These are phyloP conservation scores for Drosophila obscura DNA, from an alignment of 1,140 invertebrate species.

Conservation along the genomic window DNA sequence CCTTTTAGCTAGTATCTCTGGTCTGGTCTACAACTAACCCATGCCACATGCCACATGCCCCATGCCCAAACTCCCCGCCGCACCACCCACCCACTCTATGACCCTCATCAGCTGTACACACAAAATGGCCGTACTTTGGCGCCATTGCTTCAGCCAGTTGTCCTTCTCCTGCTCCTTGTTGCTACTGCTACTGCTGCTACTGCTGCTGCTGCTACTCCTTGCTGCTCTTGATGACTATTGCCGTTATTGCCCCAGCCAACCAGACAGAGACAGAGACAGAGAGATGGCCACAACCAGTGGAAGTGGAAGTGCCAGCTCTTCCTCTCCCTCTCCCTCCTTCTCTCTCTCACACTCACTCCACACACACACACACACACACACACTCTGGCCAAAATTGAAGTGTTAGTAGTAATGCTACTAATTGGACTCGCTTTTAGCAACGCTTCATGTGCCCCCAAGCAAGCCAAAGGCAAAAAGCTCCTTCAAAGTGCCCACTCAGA, in stretches of 20 bases:
- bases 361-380: neutral
- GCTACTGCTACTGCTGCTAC: neutral
- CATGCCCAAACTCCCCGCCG: neutral
- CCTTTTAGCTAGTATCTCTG: neutral
- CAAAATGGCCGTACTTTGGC: constrained; percentile 80
- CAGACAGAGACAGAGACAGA: constrained; percentile 10
- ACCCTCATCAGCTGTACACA: constrained; percentile 49
- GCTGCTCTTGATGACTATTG: constrained; percentile 66
- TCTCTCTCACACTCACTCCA: neutral
- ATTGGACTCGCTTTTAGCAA: constrained; percentile 81
- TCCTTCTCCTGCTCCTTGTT: constrained; percentile 17
- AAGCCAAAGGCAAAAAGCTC: constrained; percentile 39
- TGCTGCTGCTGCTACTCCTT: constrained; percentile 22
- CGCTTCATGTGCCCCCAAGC: constrained; percentile 56
- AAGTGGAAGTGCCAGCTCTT: neutral
- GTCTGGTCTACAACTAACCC: constrained; percentile 5
- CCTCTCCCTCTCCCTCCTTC: neutral
- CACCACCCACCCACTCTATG: neutral
- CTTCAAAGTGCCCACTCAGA: constrained; percentile 44
- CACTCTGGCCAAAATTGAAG: constrained; percentile 70
- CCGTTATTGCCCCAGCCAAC: constrained; percentile 60
- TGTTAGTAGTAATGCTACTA: constrained; percentile 83
- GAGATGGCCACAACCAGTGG: neutral
- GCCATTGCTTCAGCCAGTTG: constrained; percentile 66
- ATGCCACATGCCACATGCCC: neutral